phyloP scores from a whole-genome alignment of 2,797 vertebrate species.

The Miopithecus talapoin region DNA sequence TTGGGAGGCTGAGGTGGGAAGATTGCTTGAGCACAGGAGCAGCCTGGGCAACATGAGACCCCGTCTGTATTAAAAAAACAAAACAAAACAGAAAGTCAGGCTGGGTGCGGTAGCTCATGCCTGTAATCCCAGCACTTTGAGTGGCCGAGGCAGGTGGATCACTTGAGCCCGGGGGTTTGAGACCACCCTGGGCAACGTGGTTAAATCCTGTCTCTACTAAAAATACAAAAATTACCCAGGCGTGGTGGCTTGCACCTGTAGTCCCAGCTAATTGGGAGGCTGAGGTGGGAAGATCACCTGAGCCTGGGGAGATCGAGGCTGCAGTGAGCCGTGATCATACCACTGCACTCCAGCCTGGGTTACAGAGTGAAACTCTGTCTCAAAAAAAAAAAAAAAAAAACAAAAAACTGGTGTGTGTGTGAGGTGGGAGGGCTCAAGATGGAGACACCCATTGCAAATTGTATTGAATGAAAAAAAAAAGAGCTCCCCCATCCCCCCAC shows the following conservation, averaged over 20 bases:
- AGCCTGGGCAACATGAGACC: background rate
- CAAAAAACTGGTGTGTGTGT: too few species aligned
- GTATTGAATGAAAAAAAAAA: slow-evolving; percentile 5
- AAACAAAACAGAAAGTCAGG: background rate
- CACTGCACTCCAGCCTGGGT: background rate
- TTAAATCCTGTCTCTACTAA: background rate
- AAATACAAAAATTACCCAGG: background rate
- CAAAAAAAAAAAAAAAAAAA: background rate
- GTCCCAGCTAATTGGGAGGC: background rate
- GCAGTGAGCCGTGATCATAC: too few species aligned
- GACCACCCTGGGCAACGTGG: background rate
- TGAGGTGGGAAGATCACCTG: background rate
- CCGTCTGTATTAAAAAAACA: background rate
- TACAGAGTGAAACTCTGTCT: too few species aligned
- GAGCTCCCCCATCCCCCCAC: too few species aligned
- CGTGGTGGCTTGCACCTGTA: background rate
- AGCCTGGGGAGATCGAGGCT: too few species aligned
- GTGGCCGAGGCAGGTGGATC: background rate
- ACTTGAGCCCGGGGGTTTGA: background rate
- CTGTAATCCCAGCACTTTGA: background rate
- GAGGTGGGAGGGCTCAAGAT: background rate
- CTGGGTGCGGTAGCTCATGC: background rate
- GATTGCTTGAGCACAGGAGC: background rate
- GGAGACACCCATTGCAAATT: background rate
- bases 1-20: background rate